These are phyloP conservation scores for Amphimedon queenslandica DNA, from an alignment of 37 sponge, comb jelly and placozoan species.

Conservation along the genomic window DNA sequence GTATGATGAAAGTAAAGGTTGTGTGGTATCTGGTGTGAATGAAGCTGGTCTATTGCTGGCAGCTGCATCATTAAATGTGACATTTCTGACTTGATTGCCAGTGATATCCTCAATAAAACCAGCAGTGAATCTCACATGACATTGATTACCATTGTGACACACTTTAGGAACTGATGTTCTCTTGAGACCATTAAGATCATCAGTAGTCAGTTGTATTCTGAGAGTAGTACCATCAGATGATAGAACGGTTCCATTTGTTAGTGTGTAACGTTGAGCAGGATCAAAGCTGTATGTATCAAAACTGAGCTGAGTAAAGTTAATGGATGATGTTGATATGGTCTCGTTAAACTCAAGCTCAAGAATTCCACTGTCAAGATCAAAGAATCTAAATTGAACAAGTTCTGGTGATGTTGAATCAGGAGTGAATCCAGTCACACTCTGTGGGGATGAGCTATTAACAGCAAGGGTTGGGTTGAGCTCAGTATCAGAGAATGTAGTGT, in stretches of 20 bases:
- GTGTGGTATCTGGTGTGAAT: slow-evolving; percentile 73
- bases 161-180: slow-evolving; percentile 17
- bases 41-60: slow-evolving; percentile 3
- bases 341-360: slow-evolving; percentile 53
- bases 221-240: slow-evolving; percentile 53
- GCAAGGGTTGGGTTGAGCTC: slow-evolving; percentile 29
- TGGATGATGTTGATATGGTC: slow-evolving; percentile 46
- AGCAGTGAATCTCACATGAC: slow-evolving; percentile 53
- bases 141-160: slow-evolving; percentile 41
- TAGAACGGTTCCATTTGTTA: slow-evolving; percentile 41
- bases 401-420: slow-evolving; percentile 45
- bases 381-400: slow-evolving; percentile 45
- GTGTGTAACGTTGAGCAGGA: slow-evolving; percentile 25
- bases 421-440: slow-evolving; percentile 26
- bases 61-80: not conserved
- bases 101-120: slow-evolving; percentile 64
- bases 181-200: slow-evolving; percentile 77
- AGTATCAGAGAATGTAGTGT: slow-evolving; percentile 41
- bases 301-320: slow-evolving; percentile 42
- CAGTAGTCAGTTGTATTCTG: slow-evolving; percentile 46
- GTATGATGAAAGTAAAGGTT: slow-evolving; percentile 42
- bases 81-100: slow-evolving; percentile 39
- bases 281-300: slow-evolving; percentile 22
- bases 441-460: slow-evolving; percentile 16
- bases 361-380: slow-evolving; percentile 72